phyloP scores from a whole-genome alignment of 2,888 invertebrate species.

The Eupeodes latifasciatus region DNA sequence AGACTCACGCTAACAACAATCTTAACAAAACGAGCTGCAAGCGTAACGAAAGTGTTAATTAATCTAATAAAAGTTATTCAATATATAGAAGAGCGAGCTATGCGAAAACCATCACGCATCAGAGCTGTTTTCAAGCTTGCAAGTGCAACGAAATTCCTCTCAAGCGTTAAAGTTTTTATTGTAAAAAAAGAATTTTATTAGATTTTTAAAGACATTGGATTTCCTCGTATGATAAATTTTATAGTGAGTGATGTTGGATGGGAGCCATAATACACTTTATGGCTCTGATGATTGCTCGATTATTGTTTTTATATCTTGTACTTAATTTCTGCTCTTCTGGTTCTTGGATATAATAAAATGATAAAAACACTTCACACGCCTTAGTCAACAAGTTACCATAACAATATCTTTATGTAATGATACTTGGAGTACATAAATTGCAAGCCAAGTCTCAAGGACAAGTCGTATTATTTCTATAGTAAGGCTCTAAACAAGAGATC shows the following conservation, averaged over 20 bases:
- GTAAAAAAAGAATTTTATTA: no score
- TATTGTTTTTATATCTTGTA: neutral
- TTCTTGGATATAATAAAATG: conserved; percentile 3
- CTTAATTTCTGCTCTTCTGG: neutral
- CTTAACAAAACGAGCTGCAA: conserved; percentile 31
- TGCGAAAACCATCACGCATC: no score
- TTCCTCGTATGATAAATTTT: neutral
- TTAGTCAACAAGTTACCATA: conserved; percentile 29
- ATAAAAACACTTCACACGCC: neutral
- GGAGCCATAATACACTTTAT: conserved; percentile 14
- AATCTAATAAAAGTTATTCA: conserved; percentile 59
- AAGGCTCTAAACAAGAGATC: conserved; percentile 8
- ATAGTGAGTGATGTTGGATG: neutral
- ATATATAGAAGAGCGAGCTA: conserved; percentile 26
- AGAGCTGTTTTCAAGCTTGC: conserved; percentile 11
- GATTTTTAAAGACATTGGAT: conserved; percentile 1
- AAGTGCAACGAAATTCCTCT: conserved; percentile 10
- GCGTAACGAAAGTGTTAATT: conserved; percentile 65
- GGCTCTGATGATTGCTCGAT: neutral
- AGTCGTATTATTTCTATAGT: neutral
- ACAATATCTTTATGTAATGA: neutral
- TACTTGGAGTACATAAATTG: neutral
- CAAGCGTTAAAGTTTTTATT: conserved; percentile 26
- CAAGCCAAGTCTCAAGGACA: conserved; percentile 38
- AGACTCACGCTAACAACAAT: conserved; percentile 28